These are phyloP conservation scores for Phalacrocorax aristotelis DNA, from an alignment of 2,113 vertebrate genomes.

Conservation along the genomic window DNA sequence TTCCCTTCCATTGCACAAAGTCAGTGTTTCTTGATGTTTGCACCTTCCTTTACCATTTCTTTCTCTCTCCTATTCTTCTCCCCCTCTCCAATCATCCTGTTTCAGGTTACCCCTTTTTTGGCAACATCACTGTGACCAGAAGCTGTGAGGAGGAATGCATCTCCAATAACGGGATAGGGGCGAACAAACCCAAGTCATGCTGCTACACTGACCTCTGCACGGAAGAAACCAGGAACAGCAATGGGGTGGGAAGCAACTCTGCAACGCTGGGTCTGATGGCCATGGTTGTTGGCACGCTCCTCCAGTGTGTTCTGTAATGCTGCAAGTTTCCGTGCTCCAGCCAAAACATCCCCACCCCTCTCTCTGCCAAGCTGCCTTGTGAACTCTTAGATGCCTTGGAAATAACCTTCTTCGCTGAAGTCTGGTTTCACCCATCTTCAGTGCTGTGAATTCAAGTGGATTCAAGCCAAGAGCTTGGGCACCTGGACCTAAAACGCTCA, in stretches of 20 bases:
- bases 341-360: not conserved
- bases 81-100: not conserved
- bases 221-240: not conserved
- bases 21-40: rapidly evolving
- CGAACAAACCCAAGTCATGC: not conserved
- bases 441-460: not conserved
- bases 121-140: slow-evolving; percentile 44
- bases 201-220: slow-evolving; percentile 40
- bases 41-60: not conserved
- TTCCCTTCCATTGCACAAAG: not conserved
- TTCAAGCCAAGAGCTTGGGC: not conserved
- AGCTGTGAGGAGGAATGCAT: not conserved
- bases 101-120: slow-evolving; percentile 52
- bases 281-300: rapidly evolving
- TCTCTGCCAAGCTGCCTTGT: not conserved
- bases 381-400: not conserved
- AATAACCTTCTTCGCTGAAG: not conserved
- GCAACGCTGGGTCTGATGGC: not conserved
- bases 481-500: not conserved
- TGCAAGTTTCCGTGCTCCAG: not conserved
- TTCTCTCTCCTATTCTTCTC: not conserved
- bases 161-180: not conserved
- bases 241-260: not conserved
- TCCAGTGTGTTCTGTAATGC: not conserved
- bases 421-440: not conserved